Percentiles rank a stretch among this genome's conserved stretches.
phyloP scores from a whole-genome alignment of 2,113 vertebrate species.

The Penelope pileata region DNA sequence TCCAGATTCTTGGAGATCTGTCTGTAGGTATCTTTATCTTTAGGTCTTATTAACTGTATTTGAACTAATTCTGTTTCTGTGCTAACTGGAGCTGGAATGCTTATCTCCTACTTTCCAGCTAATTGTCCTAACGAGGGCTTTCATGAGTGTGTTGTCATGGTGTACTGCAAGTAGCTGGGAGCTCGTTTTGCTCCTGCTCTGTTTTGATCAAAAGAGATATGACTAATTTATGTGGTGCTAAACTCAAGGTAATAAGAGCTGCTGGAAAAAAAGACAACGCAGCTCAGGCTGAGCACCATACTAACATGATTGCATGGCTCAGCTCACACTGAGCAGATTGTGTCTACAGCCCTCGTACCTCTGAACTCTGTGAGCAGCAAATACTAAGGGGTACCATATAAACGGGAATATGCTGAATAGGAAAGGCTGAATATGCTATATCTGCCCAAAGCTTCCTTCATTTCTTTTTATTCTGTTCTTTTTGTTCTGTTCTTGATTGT shows the following conservation, averaged over 20 bases:
- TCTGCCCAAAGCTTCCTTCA: neutral
- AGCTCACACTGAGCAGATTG: neutral
- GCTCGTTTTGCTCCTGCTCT: neutral
- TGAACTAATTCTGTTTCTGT: neutral
- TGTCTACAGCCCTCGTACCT: neutral
- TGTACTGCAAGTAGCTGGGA: neutral
- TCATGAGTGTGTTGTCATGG: neutral
- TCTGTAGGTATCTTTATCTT: neutral
- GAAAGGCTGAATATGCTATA: neutral
- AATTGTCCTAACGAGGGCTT: neutral
- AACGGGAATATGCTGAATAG: neutral
- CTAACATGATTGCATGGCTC: neutral
- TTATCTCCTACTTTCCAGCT: neutral
- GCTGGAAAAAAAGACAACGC: neutral
- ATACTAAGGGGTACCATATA: neutral
- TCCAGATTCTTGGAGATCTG: neutral
- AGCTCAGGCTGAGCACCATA: neutral
- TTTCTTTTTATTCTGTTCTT: neutral
- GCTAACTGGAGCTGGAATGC: neutral
- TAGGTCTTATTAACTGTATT: neutral
- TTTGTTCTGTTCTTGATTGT: neutral
- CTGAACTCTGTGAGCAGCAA: neutral
- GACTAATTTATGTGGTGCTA: neutral
- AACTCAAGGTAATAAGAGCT: neutral
- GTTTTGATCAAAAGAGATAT: neutral